A percentile compares a stretch with the other conserved stretches of the same genome.
Conservation (phyloP, 2,113 vertebrate species). For the Atherinomorus stipes region DNA sequence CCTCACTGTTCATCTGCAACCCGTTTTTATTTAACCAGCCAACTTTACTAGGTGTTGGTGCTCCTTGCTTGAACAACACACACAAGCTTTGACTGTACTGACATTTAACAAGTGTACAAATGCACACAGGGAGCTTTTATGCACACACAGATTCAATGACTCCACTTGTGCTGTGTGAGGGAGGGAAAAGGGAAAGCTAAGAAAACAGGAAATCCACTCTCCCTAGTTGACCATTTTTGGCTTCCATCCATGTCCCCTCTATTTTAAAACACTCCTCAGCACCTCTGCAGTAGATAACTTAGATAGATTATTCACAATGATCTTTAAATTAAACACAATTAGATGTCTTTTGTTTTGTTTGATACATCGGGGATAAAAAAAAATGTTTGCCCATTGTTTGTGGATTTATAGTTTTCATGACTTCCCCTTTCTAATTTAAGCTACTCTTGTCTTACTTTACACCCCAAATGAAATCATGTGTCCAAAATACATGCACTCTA, state of each 20-base stretch:
- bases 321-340: no score
- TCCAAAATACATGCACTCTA: slow-evolving; percentile 20
- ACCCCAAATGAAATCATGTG: slow-evolving; percentile 35
- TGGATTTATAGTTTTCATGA: slow-evolving; percentile 17
- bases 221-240: slow-evolving; percentile 29
- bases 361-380: no score
- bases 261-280: slow-evolving; percentile 7
- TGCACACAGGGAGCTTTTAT: slow-evolving; percentile 29
- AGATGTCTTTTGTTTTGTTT: no score
- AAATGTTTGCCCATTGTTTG: slow-evolving; percentile 2
- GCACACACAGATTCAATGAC: slow-evolving; percentile 48
- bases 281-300: background rate
- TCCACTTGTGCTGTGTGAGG: slow-evolving; percentile 40
- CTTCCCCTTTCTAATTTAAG: slow-evolving; percentile 29
- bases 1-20: background rate
- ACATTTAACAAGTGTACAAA: slow-evolving; percentile 25
- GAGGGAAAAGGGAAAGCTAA: slow-evolving; percentile 28
- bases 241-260: slow-evolving; percentile 35
- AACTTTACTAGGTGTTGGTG: slow-evolving; percentile 3
- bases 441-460: slow-evolving; percentile 19
- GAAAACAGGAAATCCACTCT: slow-evolving; percentile 62
- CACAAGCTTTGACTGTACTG: slow-evolving; percentile 17
- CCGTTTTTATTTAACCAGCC: background rate
- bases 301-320: no score
- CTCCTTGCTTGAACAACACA: background rate